phyloP scores from a whole-genome alignment of 2,113 vertebrate genomes.

The Muscicapa adusta region DNA sequence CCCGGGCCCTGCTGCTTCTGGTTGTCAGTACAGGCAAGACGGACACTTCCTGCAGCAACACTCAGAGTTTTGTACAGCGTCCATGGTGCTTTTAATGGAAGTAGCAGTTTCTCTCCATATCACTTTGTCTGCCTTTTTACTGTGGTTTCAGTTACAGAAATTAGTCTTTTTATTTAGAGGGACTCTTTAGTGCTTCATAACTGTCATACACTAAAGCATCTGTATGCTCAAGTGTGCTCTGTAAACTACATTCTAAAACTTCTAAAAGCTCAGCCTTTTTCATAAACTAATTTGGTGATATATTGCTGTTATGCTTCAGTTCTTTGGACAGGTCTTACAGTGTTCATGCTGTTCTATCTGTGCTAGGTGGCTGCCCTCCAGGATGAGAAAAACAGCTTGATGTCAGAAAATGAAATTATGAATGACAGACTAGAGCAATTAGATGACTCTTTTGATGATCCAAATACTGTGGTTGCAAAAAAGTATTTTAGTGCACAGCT shows the following conservation, averaged over 20 bases:
- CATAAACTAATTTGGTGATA: conserved; percentile 29
- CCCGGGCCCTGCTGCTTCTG: conserved; percentile 14
- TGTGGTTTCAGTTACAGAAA: not conserved
- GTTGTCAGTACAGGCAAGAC: not conserved
- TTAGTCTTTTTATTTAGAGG: not conserved
- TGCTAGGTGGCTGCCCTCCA: conserved; percentile 89
- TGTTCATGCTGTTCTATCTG: conserved; percentile 24
- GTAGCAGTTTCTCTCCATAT: not conserved
- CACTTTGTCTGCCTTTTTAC: not conserved
- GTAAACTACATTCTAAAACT: conserved; percentile 12
- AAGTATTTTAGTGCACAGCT: conserved; percentile 89
- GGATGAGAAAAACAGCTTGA: conserved; percentile 90
- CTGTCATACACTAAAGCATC: conserved; percentile 36
- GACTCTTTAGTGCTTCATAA: conserved; percentile 13
- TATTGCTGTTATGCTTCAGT: not conserved
- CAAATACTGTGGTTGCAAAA: conserved; percentile 83
- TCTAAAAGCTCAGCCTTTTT: not conserved
- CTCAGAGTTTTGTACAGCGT: not conserved
- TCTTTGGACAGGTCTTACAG: not conserved
- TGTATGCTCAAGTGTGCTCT: conserved; percentile 21
- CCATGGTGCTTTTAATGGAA: not conserved
- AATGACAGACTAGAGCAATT: conserved; percentile 91
- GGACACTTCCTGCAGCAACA: not conserved
- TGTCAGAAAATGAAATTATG: conserved; percentile 93
- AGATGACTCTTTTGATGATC: conserved; percentile 88